A percentile compares a stretch with the other conserved stretches of the same genome.
These are phyloP conservation scores for Zaprionus africanus DNA, from an alignment of 1,140 invertebrate species.

Conservation along the genomic window DNA sequence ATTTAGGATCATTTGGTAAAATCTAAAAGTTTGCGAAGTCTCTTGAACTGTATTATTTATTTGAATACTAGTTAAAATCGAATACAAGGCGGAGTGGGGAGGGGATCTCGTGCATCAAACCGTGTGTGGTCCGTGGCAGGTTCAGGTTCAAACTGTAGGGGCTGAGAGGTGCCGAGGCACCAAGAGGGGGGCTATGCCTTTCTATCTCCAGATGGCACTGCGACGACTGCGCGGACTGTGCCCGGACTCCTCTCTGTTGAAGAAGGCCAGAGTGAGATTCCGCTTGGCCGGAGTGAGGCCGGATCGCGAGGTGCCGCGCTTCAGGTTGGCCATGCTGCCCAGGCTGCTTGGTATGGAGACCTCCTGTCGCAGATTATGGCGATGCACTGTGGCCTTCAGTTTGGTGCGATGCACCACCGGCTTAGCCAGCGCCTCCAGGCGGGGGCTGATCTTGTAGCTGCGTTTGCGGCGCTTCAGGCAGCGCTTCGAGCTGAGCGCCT, in stretches of 20 bases:
- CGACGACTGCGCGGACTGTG: constrained; percentile 12
- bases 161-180: too few relatives aligned
- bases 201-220: constrained; percentile 24
- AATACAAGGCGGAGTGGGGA: constrained; percentile 5
- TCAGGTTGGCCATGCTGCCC: constrained; percentile 53
- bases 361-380: constrained; percentile 2
- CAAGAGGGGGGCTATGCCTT: too few relatives aligned
- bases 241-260: constrained; percentile 18
- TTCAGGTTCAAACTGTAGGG: too few relatives aligned
- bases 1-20: not conserved
- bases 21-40: not conserved
- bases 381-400: not conserved
- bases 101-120: not conserved
- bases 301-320: constrained; percentile 17
- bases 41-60: constrained; percentile 30
- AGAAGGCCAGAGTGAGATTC: constrained; percentile 56
- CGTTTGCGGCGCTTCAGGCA: not conserved
- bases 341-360: constrained; percentile 47
- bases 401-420: not conserved
- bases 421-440: constrained; percentile 26
- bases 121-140: too few relatives aligned
- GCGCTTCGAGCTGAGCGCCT: not conserved
- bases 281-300: constrained; percentile 53
- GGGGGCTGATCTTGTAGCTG: constrained; percentile 19
- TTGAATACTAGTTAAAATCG: constrained; percentile 4